Evolutionary conservation across 2,797 vertebrate genomes (phyloP).

Genomic region (Eremophila alpestris): DNA sequence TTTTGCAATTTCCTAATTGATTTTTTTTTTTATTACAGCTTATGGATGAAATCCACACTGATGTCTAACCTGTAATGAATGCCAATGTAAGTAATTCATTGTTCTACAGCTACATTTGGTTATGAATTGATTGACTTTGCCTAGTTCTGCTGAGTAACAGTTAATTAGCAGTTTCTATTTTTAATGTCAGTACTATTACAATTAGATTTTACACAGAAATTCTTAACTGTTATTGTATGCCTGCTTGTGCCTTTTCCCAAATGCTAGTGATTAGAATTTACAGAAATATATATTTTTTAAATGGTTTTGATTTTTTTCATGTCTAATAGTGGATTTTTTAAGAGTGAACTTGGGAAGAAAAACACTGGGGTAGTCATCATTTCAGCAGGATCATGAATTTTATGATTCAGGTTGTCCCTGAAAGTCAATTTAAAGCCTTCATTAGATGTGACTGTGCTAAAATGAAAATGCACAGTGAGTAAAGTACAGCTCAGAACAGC

Average conservation of each 20-base stretch:
- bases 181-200: not conserved
- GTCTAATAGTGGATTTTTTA: not conserved
- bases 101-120: not conserved
- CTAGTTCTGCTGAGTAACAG: not conserved
- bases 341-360: not conserved
- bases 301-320: not conserved
- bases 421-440: not conserved
- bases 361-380: not conserved
- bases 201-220: not conserved
- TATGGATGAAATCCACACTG: not conserved
- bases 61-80: not conserved
- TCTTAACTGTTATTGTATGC: not conserved
- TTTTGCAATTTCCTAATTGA: not conserved
- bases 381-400: not conserved
- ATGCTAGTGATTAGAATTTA: not conserved
- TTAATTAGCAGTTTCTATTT: not conserved
- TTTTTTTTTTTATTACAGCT: constrained; percentile 51
- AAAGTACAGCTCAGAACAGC: not conserved
- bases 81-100: constrained; percentile 34
- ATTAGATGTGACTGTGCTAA: not conserved
- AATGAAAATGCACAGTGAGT: not conserved
- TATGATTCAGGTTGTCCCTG: not conserved
- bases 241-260: not conserved
- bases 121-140: not conserved
- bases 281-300: not conserved